Conservation (phyloP, 2,797 vertebrate genomes). For the Gymnothorax javanicus region DNA sequence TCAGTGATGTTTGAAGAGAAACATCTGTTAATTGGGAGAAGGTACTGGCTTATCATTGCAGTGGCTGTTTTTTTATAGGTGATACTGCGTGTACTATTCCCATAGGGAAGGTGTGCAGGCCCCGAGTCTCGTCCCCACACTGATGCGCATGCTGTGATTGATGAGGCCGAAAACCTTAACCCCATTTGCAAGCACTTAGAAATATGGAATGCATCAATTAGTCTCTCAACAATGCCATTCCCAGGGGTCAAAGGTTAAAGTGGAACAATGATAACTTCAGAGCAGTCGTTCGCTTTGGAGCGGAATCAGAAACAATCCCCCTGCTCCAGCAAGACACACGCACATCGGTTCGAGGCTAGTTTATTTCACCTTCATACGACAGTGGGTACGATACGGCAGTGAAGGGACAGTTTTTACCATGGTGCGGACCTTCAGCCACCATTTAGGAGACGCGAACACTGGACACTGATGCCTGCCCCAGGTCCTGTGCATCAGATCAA, state of each 20-base stretch:
- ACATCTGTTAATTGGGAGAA: constrained; percentile 15
- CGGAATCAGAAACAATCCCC: constrained; percentile 48
- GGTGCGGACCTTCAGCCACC: constrained; percentile 54
- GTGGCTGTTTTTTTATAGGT: constrained; percentile 31
- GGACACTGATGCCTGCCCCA: constrained; percentile 60
- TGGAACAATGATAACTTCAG: constrained; percentile 79
- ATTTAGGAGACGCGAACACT: not conserved
- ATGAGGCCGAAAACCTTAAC: constrained; percentile 69
- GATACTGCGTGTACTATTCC: constrained; percentile 69
- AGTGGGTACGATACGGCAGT: constrained; percentile 67
- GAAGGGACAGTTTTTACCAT: constrained; percentile 56
- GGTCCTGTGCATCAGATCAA: constrained; percentile 68
- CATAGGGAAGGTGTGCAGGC: constrained; percentile 59
- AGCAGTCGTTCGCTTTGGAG: constrained; percentile 65
- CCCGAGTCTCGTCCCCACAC: constrained; percentile 55
- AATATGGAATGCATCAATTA: constrained; percentile 90
- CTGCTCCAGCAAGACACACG: constrained; percentile 47
- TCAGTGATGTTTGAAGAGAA: constrained; percentile 8
- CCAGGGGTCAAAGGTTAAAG: constrained; percentile 80
- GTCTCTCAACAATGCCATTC: constrained; percentile 62
- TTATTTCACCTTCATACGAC: constrained; percentile 69
- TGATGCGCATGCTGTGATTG: constrained; percentile 73
- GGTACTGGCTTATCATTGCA: not conserved
- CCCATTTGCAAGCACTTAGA: constrained; percentile 64
- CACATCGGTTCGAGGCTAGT: constrained; percentile 69